Conservation (phyloP, 2,797 vertebrate species). For the Sebastes nivosus region DNA sequence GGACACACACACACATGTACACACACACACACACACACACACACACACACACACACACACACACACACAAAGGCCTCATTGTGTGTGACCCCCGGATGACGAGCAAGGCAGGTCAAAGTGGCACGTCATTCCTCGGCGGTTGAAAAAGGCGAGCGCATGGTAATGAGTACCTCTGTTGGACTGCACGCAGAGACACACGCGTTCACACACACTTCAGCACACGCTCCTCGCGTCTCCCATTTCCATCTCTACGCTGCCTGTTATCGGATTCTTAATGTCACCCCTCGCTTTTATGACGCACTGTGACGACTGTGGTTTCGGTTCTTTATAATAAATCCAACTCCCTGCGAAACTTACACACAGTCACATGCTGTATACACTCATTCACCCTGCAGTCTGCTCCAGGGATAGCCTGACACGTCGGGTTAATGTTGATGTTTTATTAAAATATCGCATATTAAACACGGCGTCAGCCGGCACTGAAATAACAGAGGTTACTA, state of each 20-base stretch:
- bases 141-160: conserved; percentile 65
- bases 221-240: not conserved
- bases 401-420: conserved; percentile 45
- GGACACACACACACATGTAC: not conserved
- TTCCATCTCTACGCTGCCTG: conserved; percentile 4
- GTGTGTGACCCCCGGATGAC: conserved; percentile 69
- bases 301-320: conserved; percentile 28
- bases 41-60: not conserved
- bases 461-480: conserved; percentile 31
- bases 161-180: conserved; percentile 64
- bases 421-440: conserved; percentile 58
- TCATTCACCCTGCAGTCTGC: conserved; percentile 48
- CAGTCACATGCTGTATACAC: conserved; percentile 30
- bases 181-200: not conserved
- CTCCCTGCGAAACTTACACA: conserved; percentile 7
- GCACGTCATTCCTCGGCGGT: conserved; percentile 63
- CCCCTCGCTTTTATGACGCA: conserved; percentile 18
- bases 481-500: conserved; percentile 2
- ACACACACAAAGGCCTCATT: conserved; percentile 63
- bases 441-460: conserved; percentile 52
- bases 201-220: not conserved
- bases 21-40: no score
- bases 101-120: conserved; percentile 65
- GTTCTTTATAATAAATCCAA: conserved; percentile 29
- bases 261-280: conserved; percentile 17